Percentiles rank a stretch among this genome's conserved stretches.
phyloP scores from a whole-genome alignment of 2,797 vertebrate genomes.

The Bradypodion ventrale region DNA sequence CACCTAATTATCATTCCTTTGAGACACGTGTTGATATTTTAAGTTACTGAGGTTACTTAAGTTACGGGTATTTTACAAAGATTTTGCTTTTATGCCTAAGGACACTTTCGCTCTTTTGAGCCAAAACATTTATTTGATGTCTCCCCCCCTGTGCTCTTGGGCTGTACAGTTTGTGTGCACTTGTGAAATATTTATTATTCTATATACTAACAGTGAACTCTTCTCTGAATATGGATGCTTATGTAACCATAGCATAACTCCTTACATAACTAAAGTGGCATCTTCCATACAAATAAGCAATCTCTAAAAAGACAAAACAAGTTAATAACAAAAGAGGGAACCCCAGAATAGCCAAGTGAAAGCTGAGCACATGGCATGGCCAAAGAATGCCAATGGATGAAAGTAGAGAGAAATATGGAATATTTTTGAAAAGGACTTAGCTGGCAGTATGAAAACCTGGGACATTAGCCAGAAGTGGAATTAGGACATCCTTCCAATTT shows the following conservation, averaged over 20 bases:
- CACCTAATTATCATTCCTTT: no score
- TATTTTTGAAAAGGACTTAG: no score
- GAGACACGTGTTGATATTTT: no score
- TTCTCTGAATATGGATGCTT: background rate
- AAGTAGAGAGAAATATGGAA: background rate
- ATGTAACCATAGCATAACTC: background rate
- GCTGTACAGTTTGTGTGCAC: background rate
- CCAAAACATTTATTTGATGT: background rate
- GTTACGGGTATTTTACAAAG: no score
- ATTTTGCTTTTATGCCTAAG: no score
- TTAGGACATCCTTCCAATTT: no score
- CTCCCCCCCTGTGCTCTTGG: background rate
- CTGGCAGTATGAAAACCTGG: background rate
- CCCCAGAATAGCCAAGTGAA: background rate
- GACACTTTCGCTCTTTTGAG: no score
- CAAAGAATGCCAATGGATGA: background rate
- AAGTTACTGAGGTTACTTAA: no score
- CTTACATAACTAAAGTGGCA: background rate
- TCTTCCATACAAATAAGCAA: background rate
- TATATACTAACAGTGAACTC: background rate
- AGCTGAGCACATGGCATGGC: background rate
- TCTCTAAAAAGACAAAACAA: background rate
- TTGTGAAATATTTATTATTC: background rate
- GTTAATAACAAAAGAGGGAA: background rate
- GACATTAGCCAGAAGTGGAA: no score